Evolutionary conservation across 2,888 invertebrate genomes (phyloP).

Genomic region (Drosophila sordidula): DNA sequence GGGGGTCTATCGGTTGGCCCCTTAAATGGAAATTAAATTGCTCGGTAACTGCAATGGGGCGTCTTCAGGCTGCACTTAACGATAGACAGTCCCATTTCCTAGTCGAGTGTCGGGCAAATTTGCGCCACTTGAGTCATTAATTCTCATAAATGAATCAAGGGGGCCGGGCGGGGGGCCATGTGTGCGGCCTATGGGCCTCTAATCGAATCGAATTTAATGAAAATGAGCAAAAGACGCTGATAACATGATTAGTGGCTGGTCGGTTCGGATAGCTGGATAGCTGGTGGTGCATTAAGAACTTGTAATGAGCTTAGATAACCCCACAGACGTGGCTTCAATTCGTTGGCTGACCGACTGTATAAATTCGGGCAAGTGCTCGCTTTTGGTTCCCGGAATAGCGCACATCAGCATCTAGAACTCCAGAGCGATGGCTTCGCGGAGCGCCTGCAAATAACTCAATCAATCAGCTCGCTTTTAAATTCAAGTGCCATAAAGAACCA

Average conservation of each 20-base stretch:
- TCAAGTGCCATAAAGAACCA: slow-evolving; percentile 40
- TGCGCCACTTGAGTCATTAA: slow-evolving; percentile 75
- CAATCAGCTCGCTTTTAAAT: slow-evolving; percentile 62
- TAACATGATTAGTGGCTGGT: slow-evolving; percentile 58
- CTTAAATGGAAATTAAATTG: slow-evolving; percentile 76
- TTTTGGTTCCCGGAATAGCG: slow-evolving; percentile 14
- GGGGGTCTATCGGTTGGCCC: slow-evolving; percentile 18
- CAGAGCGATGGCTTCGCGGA: neutral
- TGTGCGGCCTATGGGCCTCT: slow-evolving; percentile 29
- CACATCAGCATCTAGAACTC: slow-evolving; percentile 13
- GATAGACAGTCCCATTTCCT: slow-evolving; percentile 11
- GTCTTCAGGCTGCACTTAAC: slow-evolving; percentile 34
- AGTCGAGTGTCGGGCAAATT: slow-evolving; percentile 46
- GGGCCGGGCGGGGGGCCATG: slow-evolving; percentile 1
- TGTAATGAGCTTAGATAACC: neutral
- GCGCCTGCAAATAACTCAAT: slow-evolving; percentile 65
- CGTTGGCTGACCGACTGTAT: neutral
- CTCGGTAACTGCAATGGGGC: slow-evolving; percentile 42
- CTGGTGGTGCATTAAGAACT: neutral
- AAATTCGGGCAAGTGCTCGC: slow-evolving; percentile 25
- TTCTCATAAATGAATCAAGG: slow-evolving; percentile 67
- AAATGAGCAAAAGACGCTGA: slow-evolving; percentile 54
- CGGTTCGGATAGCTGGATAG: neutral
- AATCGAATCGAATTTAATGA: slow-evolving; percentile 69
- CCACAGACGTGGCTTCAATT: slow-evolving; percentile 6